Percentiles rank a stretch among this genome's conserved stretches.
These are phyloP conservation scores for Bombus haemorrhoidalis DNA, from an alignment of 1,140 invertebrate genomes.

Conservation along the genomic window DNA sequence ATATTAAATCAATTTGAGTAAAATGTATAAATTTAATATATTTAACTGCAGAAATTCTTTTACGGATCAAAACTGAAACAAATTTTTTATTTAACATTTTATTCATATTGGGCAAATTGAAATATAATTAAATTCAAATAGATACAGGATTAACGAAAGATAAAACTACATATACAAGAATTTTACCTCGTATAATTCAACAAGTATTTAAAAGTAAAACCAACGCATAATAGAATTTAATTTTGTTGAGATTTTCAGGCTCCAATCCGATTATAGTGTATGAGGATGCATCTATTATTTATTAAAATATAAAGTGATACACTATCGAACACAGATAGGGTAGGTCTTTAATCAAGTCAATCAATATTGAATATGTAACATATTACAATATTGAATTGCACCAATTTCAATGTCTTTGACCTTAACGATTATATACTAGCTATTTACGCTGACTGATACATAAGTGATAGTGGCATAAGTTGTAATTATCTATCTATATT, in stretches of 20 bases:
- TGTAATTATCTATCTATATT: not conserved
- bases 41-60: not conserved
- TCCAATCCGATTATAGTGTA: too few relatives aligned
- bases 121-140: not conserved
- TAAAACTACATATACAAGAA: not conserved
- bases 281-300: not conserved
- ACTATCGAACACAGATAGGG: too few relatives aligned
- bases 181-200: not conserved
- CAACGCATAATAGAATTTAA: not conserved
- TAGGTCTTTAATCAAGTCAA: not conserved
- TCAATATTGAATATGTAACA: too few relatives aligned
- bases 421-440: not conserved
- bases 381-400: too few relatives aligned
- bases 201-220: not conserved
- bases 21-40: not conserved
- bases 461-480: not conserved
- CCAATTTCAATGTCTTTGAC: not conserved
- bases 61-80: not conserved
- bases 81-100: not conserved
- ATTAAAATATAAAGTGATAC: not conserved
- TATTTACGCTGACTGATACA: not conserved
- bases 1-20: not conserved
- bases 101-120: not conserved
- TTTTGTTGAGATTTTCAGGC: not conserved
- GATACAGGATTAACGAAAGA: not conserved